Base-by-base conservation (phyloP, 2,888 invertebrate species). In the Pyrrhosoma nymphula region DNA sequence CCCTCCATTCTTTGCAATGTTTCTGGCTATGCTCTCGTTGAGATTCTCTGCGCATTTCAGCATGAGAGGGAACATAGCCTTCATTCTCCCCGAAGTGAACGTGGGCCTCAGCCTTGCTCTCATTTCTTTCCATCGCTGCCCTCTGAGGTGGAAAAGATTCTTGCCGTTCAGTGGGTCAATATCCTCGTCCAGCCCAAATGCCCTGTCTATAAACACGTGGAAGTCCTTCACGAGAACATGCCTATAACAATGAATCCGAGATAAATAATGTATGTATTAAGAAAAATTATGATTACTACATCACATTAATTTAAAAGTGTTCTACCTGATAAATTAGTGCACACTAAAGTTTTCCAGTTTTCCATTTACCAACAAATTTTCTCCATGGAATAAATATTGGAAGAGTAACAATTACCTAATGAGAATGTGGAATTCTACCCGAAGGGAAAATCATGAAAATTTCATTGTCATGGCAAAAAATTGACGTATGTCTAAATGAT, bases 21-120 rank as follows among this genome's bases (percentile, higher is more conserved):
- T 95, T 47, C 97, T 91, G 23, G 20, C 96, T 14, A 97, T 97
- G 95, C 97, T 97, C 12, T 96, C 60, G 39, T 90, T 96, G 96
- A 98, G 97, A 95, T 97, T 97, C 56, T 39, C 89, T 10, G 95
- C 96, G 95, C 96, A 96, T 23, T 95, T 95, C 1, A 95, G 95
- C 63, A 96, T 96, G 39, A 96, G 95, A 23, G 95, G 95, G 95
- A 96, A 96, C 96, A 96, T 96, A 47, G 95, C 96, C 95, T 96
- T 96, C 96, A 97, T 96, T 95, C 96, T 96, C 30, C 96, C 96
- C 0, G 96, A 96, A 1, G 97, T 96, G 95, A 97, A 97, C 8
- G 96, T 96, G 4, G 97, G 96, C 14, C 69, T 90, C 55, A 95
- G 30, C 47, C 90, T 69, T 8, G 90, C 75, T 47, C 95, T 95